These are phyloP conservation scores for Labia minor DNA, from an alignment of 2,888 invertebrate species.

Conservation along the genomic window DNA sequence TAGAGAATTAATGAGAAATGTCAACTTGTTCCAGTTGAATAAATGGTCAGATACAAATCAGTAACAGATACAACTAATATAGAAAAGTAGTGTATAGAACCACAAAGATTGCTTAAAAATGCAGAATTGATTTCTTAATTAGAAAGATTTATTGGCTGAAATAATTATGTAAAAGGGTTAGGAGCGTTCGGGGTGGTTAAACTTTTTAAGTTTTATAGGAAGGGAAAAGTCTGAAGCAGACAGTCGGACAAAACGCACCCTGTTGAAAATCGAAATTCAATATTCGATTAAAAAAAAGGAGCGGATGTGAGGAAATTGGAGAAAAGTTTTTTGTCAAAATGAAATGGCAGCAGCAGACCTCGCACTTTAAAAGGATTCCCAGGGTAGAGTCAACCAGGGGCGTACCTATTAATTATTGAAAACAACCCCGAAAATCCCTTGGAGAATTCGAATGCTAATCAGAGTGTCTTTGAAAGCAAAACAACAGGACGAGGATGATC, in stretches of 20 bases:
- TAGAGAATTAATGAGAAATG: constrained; percentile 6
- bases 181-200: not conserved
- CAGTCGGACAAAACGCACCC: constrained; percentile 2
- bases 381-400: not conserved
- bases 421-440: not conserved
- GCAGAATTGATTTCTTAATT: not conserved
- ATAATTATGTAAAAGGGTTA: not conserved
- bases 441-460: no score
- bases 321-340: not conserved
- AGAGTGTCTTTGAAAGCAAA: no score
- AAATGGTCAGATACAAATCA: constrained; percentile 13
- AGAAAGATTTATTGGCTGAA: not conserved
- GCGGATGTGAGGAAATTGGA: constrained; percentile 7
- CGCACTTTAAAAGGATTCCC: not conserved
- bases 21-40: not conserved
- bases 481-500: no score
- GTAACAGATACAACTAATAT: not conserved
- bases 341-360: constrained; percentile 8
- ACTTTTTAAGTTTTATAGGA: not conserved
- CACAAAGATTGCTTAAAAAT: not conserved
- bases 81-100: not conserved
- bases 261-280: constrained; percentile 1
- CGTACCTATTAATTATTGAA: not conserved
- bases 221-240: not conserved
- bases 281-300: constrained; percentile 9